Conservation (phyloP, 2,888 invertebrate genomes). For the Xestia xanthographa region DNA sequence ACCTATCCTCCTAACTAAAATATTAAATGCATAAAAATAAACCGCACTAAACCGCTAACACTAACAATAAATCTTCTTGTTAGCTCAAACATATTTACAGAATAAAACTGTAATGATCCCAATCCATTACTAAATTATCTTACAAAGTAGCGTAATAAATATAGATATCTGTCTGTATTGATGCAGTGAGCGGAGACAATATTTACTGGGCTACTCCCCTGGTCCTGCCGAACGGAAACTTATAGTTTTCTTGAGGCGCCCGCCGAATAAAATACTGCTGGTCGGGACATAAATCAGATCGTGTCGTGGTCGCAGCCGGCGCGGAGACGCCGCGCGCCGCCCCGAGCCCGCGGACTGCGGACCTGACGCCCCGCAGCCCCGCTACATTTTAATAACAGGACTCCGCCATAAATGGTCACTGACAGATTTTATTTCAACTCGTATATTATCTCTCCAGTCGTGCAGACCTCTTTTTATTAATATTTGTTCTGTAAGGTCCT, state of each 20-base stretch:
- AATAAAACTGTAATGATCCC: constrained; percentile 81
- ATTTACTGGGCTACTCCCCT: constrained; percentile 89
- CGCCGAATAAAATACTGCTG: constrained; percentile 90
- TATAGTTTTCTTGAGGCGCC: constrained; percentile 91
- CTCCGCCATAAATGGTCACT: constrained; percentile 87
- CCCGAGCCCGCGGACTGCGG: constrained; percentile 53
- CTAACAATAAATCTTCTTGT: constrained; percentile 45
- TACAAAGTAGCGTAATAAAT: constrained; percentile 87
- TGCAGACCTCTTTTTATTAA: constrained; percentile 83
- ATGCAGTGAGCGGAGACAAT: constrained; percentile 88
- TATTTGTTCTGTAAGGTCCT: constrained; percentile 64
- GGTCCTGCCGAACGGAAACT: constrained; percentile 90
- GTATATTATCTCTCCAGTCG: constrained; percentile 84
- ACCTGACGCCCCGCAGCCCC: constrained; percentile 76
- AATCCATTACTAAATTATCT: constrained; percentile 89
- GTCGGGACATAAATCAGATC: constrained; percentile 88
- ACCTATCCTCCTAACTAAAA: background rate
- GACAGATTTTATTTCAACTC: constrained; percentile 88
- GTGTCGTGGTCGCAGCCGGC: constrained; percentile 87
- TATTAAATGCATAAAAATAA: constrained; percentile 23
- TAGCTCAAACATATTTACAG: constrained; percentile 67
- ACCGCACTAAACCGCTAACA: constrained; percentile 24
- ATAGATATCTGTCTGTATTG: constrained; percentile 88
- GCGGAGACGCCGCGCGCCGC: constrained; percentile 77
- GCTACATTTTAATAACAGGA: constrained; percentile 90